Base-by-base conservation (phyloP, 2,888 invertebrate genomes). In the Perizoma affinitatum region DNA sequence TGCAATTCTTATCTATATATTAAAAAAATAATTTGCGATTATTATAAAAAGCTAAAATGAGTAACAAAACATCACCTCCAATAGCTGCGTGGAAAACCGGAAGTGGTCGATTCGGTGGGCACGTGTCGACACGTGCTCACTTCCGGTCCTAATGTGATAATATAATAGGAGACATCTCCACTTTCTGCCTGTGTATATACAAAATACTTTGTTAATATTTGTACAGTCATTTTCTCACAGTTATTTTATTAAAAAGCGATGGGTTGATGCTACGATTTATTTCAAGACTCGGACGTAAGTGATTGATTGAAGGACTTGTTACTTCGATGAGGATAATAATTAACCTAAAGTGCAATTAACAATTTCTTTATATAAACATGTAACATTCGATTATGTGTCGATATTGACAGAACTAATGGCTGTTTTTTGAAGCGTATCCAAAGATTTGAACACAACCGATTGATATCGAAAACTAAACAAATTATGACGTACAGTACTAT, bases 121-220 rank as follows among this genome's bases (percentile, higher is more conserved):
- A 84, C 88, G 82, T 87, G 83, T 75, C 83, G 83, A 76, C 90
- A 88, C 91, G 90, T 79, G 90, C 59, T 80, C 80, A 75, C 82
- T 84, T 90, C 90, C 90, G 88, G 75, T 79, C 71, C 74, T 88
- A 88, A 89, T 88, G 87, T 83, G 83, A 84, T 87, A 84, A 88
- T 83, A 90, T 86, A 92, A 93, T 92, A 90, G 86, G 90, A 83
- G 93, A 92, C 88, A 87, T 93, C 93, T 88, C 93, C 86, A 67
- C 72, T 74, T 77, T 75, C 74, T 79, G 79, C 80, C 81, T 82
- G 78, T 80, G 76, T 79, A 85, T 82, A 72, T 74, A 76, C 64
- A 73, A 79, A 81, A 75, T 67, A 76, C 73, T 72, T 63, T 70
- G 67, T 74, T 70, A 77, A 78, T 76, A 76, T 79, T 79, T 74